Evolutionary conservation across 2,797 vertebrate species (phyloP).

Genomic region (Luscinia luscinia): DNA sequence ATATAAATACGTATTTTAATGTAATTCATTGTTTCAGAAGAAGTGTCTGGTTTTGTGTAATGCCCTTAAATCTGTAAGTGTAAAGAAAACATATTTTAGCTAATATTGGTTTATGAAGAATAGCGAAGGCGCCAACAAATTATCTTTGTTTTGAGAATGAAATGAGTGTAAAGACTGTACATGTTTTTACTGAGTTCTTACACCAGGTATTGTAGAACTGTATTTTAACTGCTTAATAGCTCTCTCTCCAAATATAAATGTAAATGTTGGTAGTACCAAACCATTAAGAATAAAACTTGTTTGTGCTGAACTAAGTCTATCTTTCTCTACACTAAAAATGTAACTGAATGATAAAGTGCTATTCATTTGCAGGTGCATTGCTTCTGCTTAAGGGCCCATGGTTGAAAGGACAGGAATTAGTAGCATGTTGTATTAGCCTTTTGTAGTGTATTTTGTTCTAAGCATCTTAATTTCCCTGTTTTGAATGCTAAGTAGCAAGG

Average conservation of each 20-base stretch:
- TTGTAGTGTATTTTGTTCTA: constrained; percentile 98
- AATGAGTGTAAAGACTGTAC: constrained; percentile 42
- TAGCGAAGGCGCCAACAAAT: constrained; percentile 17
- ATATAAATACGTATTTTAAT: not conserved
- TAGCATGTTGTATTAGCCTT: constrained; percentile 99
- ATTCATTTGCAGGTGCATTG: constrained; percentile 99
- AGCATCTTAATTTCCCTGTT: constrained; percentile 99
- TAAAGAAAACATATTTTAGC: constrained; percentile 21
- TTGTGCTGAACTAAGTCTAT: constrained; percentile 88
- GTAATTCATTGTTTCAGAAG: not conserved
- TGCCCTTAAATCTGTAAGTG: constrained; percentile 4
- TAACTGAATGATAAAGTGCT: constrained; percentile 94
- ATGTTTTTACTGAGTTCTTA: constrained; percentile 55
- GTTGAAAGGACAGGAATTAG: constrained; percentile 98
- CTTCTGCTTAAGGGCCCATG: constrained; percentile 96
- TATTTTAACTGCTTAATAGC: constrained; percentile 82
- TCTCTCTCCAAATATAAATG: constrained; percentile 82
- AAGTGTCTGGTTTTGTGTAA: not conserved
- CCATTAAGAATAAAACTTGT: constrained; percentile 88
- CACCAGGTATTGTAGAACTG: constrained; percentile 78
- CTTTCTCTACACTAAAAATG: constrained; percentile 87
- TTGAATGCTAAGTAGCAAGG: constrained; percentile 98
- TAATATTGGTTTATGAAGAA: constrained; percentile 31
- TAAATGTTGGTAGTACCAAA: constrained; percentile 87
- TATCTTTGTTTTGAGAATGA: constrained; percentile 55